Conservation (phyloP, 2,888 invertebrate genomes). For the Deroplatys truncata region DNA sequence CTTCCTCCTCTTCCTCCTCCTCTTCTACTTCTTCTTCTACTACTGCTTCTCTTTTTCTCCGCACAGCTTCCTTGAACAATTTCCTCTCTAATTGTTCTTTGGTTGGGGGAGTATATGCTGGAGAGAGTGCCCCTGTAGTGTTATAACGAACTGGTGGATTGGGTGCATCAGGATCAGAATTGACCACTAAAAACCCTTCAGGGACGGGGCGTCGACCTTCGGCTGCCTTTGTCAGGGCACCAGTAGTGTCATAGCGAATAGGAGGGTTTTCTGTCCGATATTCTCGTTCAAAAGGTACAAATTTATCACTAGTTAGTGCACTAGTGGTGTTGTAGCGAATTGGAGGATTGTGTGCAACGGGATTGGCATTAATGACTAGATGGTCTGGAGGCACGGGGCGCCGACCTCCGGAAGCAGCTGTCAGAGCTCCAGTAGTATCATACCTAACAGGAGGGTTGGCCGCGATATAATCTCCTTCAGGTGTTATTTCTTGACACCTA, state of each 20-base stretch:
- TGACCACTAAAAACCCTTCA: neutral
- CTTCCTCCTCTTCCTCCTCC: neutral
- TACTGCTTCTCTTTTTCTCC: too few species aligned
- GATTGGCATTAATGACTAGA: neutral
- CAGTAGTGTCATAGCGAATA: constrained; percentile 24
- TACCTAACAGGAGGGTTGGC: neutral
- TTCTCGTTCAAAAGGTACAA: too few species aligned
- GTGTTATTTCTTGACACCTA: neutral
- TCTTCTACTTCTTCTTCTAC: neutral
- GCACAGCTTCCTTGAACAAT: too few species aligned
- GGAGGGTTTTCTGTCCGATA: neutral
- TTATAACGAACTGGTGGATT: constrained; percentile 21
- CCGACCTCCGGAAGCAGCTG: neutral
- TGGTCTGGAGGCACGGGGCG: neutral
- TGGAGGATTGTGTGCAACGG: neutral
- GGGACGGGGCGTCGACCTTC: neutral
- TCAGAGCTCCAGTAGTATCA: constrained; percentile 14
- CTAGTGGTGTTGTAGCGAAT: neutral
- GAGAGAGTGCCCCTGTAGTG: constrained; percentile 13
- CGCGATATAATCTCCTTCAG: neutral
- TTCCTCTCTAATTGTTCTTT: too few species aligned
- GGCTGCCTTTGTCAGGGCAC: neutral
- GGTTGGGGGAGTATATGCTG: neutral
- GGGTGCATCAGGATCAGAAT: neutral
- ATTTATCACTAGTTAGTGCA: neutral